phyloP scores from a whole-genome alignment of 2,797 vertebrate genomes.

The Graptemys geographica region DNA sequence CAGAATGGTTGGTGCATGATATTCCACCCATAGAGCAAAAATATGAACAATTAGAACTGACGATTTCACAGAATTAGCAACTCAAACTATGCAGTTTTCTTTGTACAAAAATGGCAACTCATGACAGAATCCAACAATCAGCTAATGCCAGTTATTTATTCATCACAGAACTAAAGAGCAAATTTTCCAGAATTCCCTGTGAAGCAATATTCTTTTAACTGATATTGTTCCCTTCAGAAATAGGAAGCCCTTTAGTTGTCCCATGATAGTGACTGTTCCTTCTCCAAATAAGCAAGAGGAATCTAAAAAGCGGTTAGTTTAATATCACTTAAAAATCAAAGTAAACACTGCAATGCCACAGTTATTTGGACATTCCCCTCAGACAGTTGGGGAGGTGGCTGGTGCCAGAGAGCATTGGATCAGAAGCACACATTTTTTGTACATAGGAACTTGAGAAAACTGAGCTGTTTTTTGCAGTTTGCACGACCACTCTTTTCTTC shows the following conservation, averaged over 20 bases:
- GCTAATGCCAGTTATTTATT: conserved; percentile 51
- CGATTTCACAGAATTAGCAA: conserved; percentile 39
- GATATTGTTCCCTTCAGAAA: conserved; percentile 27
- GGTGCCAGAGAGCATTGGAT: neutral
- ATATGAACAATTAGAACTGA: conserved; percentile 56
- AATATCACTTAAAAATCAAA: neutral
- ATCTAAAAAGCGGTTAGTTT: neutral
- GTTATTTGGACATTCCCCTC: neutral
- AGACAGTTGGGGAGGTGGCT: neutral
- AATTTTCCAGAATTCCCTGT: conserved; percentile 40
- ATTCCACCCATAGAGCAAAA: conserved; percentile 35
- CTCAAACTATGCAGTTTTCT: neutral
- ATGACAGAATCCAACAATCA: conserved; percentile 18
- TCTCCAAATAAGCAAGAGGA: neutral
- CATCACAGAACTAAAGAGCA: conserved; percentile 23
- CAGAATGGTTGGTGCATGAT: conserved; percentile 28
- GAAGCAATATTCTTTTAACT: conserved; percentile 38
- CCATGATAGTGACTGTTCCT: neutral
- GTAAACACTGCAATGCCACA: neutral
- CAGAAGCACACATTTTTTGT: neutral
- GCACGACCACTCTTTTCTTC: neutral
- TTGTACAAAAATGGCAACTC: conserved; percentile 3
- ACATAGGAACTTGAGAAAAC: neutral
- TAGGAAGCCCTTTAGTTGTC: neutral
- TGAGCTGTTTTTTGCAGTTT: neutral